These are phyloP conservation scores for Galendromus occidentalis DNA, from an alignment of 1,140 invertebrate species.

Conservation along the genomic window DNA sequence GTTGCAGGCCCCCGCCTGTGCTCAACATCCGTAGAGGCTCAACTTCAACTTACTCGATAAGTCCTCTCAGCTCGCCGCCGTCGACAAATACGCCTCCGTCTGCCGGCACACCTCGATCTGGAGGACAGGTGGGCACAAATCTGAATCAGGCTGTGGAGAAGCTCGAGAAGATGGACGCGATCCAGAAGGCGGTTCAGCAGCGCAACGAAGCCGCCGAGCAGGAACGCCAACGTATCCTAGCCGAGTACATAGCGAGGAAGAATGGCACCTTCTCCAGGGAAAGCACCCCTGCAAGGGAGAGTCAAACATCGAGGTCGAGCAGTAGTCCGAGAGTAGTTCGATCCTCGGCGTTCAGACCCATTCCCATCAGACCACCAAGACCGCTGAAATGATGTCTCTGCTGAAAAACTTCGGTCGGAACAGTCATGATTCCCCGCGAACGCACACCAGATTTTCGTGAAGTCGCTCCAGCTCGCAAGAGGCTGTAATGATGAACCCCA, in stretches of 20 bases:
- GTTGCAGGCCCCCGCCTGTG: slow-evolving; percentile 4
- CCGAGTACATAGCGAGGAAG: neutral
- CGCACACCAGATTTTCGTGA: too few species aligned
- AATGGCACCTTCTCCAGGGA: neutral
- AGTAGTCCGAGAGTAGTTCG: neutral
- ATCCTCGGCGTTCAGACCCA: neutral
- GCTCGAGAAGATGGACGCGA: neutral
- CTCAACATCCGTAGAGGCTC: neutral
- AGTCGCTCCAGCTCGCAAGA: too few species aligned
- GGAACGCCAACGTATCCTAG: neutral
- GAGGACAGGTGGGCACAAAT: neutral
- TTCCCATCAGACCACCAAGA: slow-evolving; percentile 4
- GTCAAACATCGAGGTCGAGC: neutral
- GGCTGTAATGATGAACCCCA: too few species aligned
- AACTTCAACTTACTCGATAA: neutral
- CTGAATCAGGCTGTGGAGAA: neutral
- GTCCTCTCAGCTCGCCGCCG: neutral
- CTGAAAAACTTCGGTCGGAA: too few species aligned
- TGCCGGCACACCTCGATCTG: neutral
- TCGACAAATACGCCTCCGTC: neutral
- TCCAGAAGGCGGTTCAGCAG: neutral
- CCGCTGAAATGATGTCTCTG: neutral
- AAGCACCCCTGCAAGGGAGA: neutral
- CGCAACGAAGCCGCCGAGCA: neutral
- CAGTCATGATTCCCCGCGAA: too few species aligned